phyloP scores from a whole-genome alignment of 2,888 invertebrate genomes.

The Drosophila mercatorum region DNA sequence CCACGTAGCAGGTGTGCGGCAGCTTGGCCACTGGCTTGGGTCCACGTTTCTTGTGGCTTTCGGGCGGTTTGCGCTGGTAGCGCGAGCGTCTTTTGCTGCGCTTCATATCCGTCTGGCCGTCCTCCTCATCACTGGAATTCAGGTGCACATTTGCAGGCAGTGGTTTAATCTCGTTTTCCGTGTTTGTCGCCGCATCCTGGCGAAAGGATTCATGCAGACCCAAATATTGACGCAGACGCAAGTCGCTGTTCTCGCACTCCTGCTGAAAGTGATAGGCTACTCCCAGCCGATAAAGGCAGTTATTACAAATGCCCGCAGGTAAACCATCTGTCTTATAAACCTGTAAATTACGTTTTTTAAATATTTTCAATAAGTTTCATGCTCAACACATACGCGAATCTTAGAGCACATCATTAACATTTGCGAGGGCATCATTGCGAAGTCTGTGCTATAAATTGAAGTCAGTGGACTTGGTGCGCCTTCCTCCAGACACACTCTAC shows the following conservation, averaged over 20 bases:
- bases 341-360: conserved; percentile 34
- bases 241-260: conserved; percentile 87
- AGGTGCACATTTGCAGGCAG: conserved; percentile 44
- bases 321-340: conserved; percentile 87
- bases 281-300: conserved; percentile 87
- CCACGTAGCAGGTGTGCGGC: conserved; percentile 86
- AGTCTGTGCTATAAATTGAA: conserved; percentile 87
- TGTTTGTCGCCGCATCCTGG: conserved; percentile 87
- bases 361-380: not conserved
- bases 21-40: conserved; percentile 87
- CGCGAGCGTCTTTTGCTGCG: conserved; percentile 82
- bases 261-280: conserved; percentile 88
- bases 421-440: conserved; percentile 86
- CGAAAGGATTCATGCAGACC: conserved; percentile 84
- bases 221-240: conserved; percentile 86
- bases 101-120: conserved; percentile 65
- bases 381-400: conserved; percentile 84
- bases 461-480: conserved; percentile 86
- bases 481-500: conserved; percentile 87
- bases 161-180: conserved; percentile 69
- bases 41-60: conserved; percentile 87
- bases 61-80: conserved; percentile 86
- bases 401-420: conserved; percentile 88
- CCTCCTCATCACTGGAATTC: conserved; percentile 68
- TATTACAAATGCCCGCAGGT: conserved; percentile 87